phyloP scores from a whole-genome alignment of 2,888 invertebrate genomes.

The Hyposoter dolosus region DNA sequence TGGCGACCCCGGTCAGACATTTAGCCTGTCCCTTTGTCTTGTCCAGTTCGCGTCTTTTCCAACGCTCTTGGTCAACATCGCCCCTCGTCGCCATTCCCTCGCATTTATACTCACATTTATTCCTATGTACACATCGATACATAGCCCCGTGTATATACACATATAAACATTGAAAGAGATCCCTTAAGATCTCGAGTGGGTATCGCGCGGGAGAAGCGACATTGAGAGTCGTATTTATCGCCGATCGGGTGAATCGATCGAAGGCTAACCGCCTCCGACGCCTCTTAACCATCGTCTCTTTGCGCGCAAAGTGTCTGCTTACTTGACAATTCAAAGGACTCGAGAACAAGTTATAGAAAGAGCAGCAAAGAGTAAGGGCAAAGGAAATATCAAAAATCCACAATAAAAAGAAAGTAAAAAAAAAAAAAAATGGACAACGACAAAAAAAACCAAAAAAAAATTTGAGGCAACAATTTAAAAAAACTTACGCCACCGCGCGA shows the following conservation, averaged over 20 bases:
- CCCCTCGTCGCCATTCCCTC: conserved; percentile 1
- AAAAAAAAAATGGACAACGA: background rate
- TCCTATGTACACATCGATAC: conserved; percentile 10
- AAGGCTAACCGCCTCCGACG: conserved; percentile 68
- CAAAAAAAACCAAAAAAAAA: background rate
- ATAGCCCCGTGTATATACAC: background rate
- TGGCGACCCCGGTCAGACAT: conserved; percentile 59
- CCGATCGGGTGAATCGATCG: conserved; percentile 77
- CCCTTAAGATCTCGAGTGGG: conserved; percentile 53
- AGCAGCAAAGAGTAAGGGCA: background rate
- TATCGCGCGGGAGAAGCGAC: conserved; percentile 41
- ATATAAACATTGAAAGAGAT: conserved; percentile 31
- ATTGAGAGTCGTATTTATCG: conserved; percentile 65
- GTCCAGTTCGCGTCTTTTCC: conserved; percentile 66
- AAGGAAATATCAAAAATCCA: background rate
- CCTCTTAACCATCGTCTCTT: conserved; percentile 73
- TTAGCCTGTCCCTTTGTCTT: conserved; percentile 76
- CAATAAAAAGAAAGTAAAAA: background rate
- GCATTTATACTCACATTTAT: conserved; percentile 5
- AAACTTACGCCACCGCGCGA: no score
- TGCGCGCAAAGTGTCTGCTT: conserved; percentile 49
- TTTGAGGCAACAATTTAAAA: background rate
- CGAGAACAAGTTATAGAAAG: conserved; percentile 12
- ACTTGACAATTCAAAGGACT: conserved; percentile 63
- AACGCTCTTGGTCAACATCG: conserved; percentile 54